Conservation (phyloP, 1,140 invertebrate genomes). For the Neoseiulus cucumeris region DNA sequence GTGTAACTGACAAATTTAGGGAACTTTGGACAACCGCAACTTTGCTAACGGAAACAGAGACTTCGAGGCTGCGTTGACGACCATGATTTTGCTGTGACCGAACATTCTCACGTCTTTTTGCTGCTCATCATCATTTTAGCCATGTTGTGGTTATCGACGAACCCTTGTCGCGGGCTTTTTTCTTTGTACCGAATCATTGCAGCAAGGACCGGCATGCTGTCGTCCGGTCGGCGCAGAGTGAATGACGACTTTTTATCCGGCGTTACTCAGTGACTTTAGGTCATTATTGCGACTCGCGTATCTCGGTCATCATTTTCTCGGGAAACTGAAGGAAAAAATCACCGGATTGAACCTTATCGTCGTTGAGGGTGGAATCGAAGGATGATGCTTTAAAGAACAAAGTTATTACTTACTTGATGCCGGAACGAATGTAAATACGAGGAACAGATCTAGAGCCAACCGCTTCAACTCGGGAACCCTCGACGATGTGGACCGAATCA, state of each 20-base stretch:
- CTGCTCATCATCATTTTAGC: not conserved
- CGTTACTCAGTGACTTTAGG: not conserved
- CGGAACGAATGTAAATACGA: too few relatives aligned
- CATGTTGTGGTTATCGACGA: too few relatives aligned
- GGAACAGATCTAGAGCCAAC: too few relatives aligned
- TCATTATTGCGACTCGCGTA: not conserved
- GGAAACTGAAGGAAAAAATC: not conserved
- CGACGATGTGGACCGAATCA: too few relatives aligned
- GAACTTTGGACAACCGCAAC: not conserved
- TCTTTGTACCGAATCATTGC: too few relatives aligned
- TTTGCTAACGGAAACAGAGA: not conserved
- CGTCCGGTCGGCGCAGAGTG: not conserved
- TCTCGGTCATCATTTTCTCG: not conserved
- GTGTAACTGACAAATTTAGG: not conserved
- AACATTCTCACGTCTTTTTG: not conserved
- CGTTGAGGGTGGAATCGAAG: not conserved
- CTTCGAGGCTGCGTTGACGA: not conserved
- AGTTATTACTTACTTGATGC: not conserved
- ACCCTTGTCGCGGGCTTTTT: too few relatives aligned
- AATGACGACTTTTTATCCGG: not conserved
- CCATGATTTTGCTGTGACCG: not conserved
- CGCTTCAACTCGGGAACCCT: too few relatives aligned
- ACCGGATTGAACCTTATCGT: not conserved
- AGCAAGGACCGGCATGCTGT: too few relatives aligned
- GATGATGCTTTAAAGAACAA: slow-evolving; percentile 11